Conservation (phyloP, 2,888 invertebrate species). For the Timandra comae region DNA sequence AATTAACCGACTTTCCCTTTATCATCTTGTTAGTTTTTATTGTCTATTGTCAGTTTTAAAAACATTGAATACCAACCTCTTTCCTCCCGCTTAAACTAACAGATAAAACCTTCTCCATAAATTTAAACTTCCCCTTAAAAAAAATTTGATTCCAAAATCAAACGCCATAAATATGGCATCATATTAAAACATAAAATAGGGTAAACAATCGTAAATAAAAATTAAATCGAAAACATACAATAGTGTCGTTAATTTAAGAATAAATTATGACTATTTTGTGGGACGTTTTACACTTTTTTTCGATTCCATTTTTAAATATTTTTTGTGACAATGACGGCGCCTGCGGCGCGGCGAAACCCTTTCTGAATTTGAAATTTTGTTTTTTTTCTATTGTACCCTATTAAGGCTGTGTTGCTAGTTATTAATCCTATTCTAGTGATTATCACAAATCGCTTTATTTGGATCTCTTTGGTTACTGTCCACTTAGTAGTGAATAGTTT, state of each 20-base stretch:
- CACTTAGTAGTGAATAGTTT: slow-evolving; percentile 33
- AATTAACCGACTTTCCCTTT: too few relatives aligned
- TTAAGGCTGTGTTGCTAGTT: slow-evolving; percentile 26
- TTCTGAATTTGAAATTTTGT: slow-evolving; percentile 51
- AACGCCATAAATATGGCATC: slow-evolving; percentile 55
- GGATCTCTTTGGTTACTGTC: slow-evolving; percentile 38
- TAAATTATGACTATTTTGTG: slow-evolving; percentile 72
- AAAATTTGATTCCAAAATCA: slow-evolving; percentile 50
- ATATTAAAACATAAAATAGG: slow-evolving; percentile 75
- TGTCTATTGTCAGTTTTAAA: slow-evolving; percentile 3
- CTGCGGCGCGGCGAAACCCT: slow-evolving; percentile 63
- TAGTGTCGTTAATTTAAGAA: slow-evolving; percentile 62
- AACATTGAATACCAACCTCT: slow-evolving; percentile 15
- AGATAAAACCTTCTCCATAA: slow-evolving; percentile 51
- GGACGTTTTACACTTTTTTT: slow-evolving; percentile 65
- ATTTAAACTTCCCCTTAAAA: slow-evolving; percentile 50
- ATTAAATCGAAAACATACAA: slow-evolving; percentile 70
- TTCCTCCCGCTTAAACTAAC: slow-evolving; percentile 39
- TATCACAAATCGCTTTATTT: slow-evolving; percentile 61
- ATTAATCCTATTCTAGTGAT: slow-evolving; percentile 61
- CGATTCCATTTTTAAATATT: slow-evolving; percentile 35
- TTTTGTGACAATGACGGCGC: slow-evolving; percentile 62
- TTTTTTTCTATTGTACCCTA: slow-evolving; percentile 31
- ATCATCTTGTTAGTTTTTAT: too few relatives aligned
- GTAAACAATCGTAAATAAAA: slow-evolving; percentile 76